Evolutionary conservation across 2,113 vertebrate genomes (phyloP).

Genomic region (Ornithorhynchus anatinus): DNA sequence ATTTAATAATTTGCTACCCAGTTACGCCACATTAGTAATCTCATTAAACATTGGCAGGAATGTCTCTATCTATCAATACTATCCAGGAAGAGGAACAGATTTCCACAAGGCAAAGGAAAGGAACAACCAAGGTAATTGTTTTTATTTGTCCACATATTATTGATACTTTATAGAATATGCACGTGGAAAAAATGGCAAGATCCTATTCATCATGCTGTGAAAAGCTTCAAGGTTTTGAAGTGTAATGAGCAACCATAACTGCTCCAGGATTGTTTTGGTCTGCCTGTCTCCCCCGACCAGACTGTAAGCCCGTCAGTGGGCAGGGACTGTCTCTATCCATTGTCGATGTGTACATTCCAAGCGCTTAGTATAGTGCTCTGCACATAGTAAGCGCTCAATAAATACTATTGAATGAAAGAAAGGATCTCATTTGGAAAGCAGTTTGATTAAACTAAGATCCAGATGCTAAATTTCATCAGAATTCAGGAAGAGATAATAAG

Average conservation of each 20-base stretch:
- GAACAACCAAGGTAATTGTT: not conserved
- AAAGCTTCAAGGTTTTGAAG: not conserved
- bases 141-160: not conserved
- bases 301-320: too few relatives aligned
- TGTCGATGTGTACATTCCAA: too few relatives aligned
- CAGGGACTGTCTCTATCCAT: too few relatives aligned
- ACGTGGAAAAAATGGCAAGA: not conserved
- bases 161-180: not conserved
- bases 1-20: not conserved
- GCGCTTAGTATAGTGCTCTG: too few relatives aligned
- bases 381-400: too few relatives aligned
- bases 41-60: not conserved
- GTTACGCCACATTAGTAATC: not conserved
- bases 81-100: not conserved
- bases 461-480: rapidly evolving
- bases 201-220: rapidly evolving
- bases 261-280: rapidly evolving
- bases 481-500: not conserved
- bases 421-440: rapidly evolving
- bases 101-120: not conserved
- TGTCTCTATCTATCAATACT: not conserved
- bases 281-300: too few relatives aligned
- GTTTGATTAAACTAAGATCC: rapidly evolving
- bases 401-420: too few relatives aligned
- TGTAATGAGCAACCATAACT: too few relatives aligned